Base-by-base conservation (phyloP, 1,140 invertebrate species). In the Drosophila micromelanica region DNA sequence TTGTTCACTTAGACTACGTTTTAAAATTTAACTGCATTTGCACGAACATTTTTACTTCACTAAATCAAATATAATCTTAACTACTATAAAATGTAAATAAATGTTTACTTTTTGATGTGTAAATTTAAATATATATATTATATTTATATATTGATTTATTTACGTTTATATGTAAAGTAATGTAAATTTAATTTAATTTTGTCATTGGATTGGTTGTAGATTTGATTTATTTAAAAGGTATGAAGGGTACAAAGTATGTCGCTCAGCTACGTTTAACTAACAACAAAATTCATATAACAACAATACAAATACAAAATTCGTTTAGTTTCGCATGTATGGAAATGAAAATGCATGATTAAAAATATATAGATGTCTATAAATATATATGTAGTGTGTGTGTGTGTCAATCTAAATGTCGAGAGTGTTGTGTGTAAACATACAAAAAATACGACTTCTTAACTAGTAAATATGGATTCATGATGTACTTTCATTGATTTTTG, bases 281-380 rank as follows among this genome's bases (percentile, higher is more conserved):
- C 84, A 87, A 87, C 84, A 87, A 89, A 87, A 84, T 82, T 80
- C 72, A 89, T 82, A 64, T 84, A 87, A 87, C 84, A 87, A 87
- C 73, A 84, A 76, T 78, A 63, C 73, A 70, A 63, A 60, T 75
- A 71, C 55, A 70, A 77, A 70, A 71, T 71, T 70, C 60, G 72
- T 61, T 71, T 71, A 43, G 23, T 57, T 46, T 67, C 56, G 54
- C 35, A 43, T 59, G n/a, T 72, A 65, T 64, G 60, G 23, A 87
- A 89, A 89, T 89, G 56, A 89, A 78, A 76, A 86, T 72, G 68
- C 27, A 60, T 20, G 30, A 62, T 80, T 76, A 63, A 81, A 78
- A 77, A 81, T 59, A 81, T 81, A 80, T 76, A 72, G 62, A 23
- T 61, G 30, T 61, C 2, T 23, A 30, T 76, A 40, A 37, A 40